Evolutionary conservation across 2,888 invertebrate genomes (phyloP), one percentile per base, ranked within the genome.

Genomic region (Tinea semifulvella): DNA sequence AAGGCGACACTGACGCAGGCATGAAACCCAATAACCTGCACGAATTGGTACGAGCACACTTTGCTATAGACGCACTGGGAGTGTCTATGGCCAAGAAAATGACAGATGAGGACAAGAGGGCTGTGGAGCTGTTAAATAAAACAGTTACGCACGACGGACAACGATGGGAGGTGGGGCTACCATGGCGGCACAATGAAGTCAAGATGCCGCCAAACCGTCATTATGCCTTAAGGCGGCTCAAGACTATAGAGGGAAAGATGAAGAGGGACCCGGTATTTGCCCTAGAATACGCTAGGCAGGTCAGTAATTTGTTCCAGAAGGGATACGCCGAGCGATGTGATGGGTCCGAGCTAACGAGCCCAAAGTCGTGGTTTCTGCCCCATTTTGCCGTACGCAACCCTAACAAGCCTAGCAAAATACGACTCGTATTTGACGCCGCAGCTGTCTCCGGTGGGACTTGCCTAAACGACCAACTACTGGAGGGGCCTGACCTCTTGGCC

Each of bases 401-500:
- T 2, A 43, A 47, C 16, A 47, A 47, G n/a, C 44, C 47, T 5
- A 38, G 43, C n/a, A 46, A 46, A 25, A 3, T 43, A 11, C 26
- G 46, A 10, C 11, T 46, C 2, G 46, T 46, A 16, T 46, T 46
- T 25, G 46, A 46, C 28, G 46, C 46, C 4, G 43, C 43, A 3
- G 28, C 39, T 25, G 2, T 11, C 11, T 6, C n/a, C 40, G 20
- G 22, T 8, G 47, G 47, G 3, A 11, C 18, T 2, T 44, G 19
- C 6, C 27, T 47, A 11, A 44, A 47, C 43, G 26, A 38, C 20
- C 5, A 14, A 16, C 11, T 55, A 1, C 43, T 50, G 10, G 38
- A 40, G 1, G 52, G 52, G 1, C 52, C 53, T 1, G 52, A 53
- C 26, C 46, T 53, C 2, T 46, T 55, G 0, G 47, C 48, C 13